These are phyloP conservation scores for Pipra filicauda DNA, from an alignment of 2,113 vertebrate species.

Conservation along the genomic window DNA sequence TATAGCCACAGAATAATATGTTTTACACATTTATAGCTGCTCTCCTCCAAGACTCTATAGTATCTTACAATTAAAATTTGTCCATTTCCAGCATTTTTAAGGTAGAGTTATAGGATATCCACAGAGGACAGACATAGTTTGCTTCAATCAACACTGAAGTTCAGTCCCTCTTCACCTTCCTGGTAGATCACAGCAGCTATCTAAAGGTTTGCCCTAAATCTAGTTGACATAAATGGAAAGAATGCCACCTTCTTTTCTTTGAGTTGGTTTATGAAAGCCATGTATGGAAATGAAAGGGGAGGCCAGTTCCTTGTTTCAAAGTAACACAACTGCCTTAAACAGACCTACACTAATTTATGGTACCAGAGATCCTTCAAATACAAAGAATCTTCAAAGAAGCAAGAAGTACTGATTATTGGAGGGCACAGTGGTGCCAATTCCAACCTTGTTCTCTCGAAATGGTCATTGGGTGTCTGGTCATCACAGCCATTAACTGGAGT, in stretches of 20 bases:
- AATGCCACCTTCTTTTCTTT: background rate
- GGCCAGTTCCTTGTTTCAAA: background rate
- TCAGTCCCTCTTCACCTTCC: background rate
- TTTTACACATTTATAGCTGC: background rate
- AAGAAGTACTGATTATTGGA: background rate
- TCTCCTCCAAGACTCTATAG: background rate
- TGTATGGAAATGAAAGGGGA: background rate
- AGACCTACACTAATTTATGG: background rate
- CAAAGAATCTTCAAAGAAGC: background rate
- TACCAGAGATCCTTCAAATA: background rate
- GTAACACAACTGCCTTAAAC: background rate
- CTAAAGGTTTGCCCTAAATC: background rate
- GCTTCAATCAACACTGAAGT: background rate
- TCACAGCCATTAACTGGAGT: background rate
- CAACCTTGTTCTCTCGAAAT: background rate
- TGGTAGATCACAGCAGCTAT: background rate
- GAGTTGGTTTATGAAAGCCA: background rate
- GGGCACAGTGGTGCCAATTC: background rate
- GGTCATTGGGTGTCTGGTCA: background rate
- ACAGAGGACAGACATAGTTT: background rate
- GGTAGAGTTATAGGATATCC: background rate
- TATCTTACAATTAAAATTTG: background rate
- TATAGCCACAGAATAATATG: rapidly evolving
- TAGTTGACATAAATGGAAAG: background rate
- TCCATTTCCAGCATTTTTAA: background rate